phyloP scores from a whole-genome alignment of 2,797 vertebrate species.

The Cynopterus sphinx region DNA sequence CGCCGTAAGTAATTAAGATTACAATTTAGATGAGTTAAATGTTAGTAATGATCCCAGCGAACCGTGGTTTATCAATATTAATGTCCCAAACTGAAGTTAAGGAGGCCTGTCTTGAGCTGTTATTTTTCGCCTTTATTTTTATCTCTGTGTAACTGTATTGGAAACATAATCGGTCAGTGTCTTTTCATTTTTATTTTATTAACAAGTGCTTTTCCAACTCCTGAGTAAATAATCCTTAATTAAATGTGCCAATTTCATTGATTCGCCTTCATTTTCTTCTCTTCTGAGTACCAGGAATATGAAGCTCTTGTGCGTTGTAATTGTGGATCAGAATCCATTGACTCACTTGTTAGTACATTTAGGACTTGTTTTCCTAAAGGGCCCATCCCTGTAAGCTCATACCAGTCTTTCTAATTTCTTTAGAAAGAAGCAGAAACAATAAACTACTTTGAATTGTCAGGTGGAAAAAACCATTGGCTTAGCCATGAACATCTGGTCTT shows the following conservation, averaged over 20 bases:
- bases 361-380: not conserved
- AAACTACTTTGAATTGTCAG: not conserved
- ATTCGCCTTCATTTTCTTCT: conserved; percentile 1
- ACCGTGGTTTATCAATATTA: not conserved
- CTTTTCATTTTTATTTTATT: conserved; percentile 19
- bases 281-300: conserved; percentile 9
- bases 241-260: conserved; percentile 32
- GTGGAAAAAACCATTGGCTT: not conserved
- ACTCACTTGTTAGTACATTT: not conserved
- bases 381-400: not conserved
- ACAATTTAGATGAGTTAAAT: conserved; percentile 15
- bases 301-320: not conserved
- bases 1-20: not conserved
- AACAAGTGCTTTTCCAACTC: not conserved
- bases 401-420: not conserved
- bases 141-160: not conserved
- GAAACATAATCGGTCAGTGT: not conserved
- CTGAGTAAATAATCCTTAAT: conserved; percentile 44
- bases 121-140: conserved; percentile 33
- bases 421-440: conserved; percentile 29
- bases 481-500: not conserved
- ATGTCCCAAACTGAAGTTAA: not conserved
- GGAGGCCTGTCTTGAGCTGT: not conserved
- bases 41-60: not conserved
- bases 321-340: not conserved